Percentiles rank a stretch among this genome's conserved stretches.
Evolutionary conservation across 2,888 invertebrate species (phyloP).

Genomic region (Pollenia labialis): DNA sequence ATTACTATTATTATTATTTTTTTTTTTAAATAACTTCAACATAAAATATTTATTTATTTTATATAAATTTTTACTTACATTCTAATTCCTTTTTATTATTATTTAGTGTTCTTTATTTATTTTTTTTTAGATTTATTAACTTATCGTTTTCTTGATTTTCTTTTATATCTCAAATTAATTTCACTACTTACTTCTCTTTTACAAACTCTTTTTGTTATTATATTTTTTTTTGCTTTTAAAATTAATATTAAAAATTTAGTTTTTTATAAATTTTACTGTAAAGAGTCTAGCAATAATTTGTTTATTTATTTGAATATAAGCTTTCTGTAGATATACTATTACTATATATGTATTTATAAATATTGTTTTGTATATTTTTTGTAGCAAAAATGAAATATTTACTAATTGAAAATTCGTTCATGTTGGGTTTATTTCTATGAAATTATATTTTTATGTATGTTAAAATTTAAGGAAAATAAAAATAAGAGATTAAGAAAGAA

Average conservation of each 20-base stretch:
- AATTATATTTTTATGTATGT: constrained; percentile 1
- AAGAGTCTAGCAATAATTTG: constrained; percentile 60
- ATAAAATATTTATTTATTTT: constrained; percentile 41
- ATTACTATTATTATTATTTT: constrained; percentile 47
- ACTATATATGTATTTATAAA: constrained; percentile 54
- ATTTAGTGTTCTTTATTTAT: constrained; percentile 54
- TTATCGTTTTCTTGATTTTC: constrained; percentile 43
- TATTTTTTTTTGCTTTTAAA: constrained; percentile 13
- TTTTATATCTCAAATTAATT: constrained; percentile 42
- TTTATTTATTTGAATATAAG: constrained; percentile 60
- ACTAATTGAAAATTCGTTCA: constrained; percentile 84
- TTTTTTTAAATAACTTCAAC: constrained; percentile 41
- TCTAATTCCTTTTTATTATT: constrained; percentile 49
- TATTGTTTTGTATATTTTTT: constrained; percentile 74
- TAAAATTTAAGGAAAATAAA: constrained; percentile 35
- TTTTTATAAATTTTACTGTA: constrained; percentile 69
- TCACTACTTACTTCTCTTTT: constrained; percentile 45
- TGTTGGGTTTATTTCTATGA: constrained; percentile 77
- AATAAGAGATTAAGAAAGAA: background rate
- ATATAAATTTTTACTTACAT: constrained; percentile 27
- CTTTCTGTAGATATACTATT: constrained; percentile 61
- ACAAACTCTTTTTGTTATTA: constrained; percentile 19
- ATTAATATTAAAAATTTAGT: constrained; percentile 48
- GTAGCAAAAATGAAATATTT: constrained; percentile 77
- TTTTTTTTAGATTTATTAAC: constrained; percentile 63